Evolutionary conservation across 1,140 invertebrate species (phyloP), one percentile per base, ranked within the genome.

Genomic region (Meteorus sp.): DNA sequence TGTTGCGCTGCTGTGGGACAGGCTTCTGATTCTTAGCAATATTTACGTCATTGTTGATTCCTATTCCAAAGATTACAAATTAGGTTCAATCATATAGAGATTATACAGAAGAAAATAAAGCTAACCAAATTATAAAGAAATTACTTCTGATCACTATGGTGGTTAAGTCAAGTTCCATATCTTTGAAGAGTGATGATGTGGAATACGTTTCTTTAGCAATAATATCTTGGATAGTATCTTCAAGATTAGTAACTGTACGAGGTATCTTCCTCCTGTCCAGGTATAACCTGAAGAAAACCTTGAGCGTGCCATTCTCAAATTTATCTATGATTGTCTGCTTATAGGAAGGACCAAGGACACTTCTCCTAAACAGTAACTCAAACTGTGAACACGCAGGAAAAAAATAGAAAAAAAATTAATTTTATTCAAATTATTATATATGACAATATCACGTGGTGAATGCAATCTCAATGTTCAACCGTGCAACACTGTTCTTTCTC

Each of bases 181-280:
- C 85, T 64, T 86, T 85, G 71, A 89, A 86, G 15, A 85, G 76
- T 5, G 65, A 64, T 19, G 86, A 84, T 61, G 84, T 81, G 57
- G 85, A 86, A 51, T 84, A 81, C 13, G 85, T 82, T 79, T 89
- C 87, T 74, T 86, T 84, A 41, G 86, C 74, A 69, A 89, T 82
- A 45, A 86, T 82, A 74, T 86, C 86, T 69, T 85, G 85, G 39
- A 88, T 79, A 1, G 82, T 81, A 66, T 88, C 85, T 75, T 89
- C 88, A 61, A 89, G 75, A 63, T 86, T 88, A 20, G 81, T 80
- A 6, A 87, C 75, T 3, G 85, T 81, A 65, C 86, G 85, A 3
- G 87, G 85, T 65, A 90, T 82, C 84, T 90, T 89, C 82, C 86
- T 86, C 66, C 87, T 81, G 71, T 92, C 89, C 15, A 91, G 77